Conservation (phyloP, 2,113 vertebrate species). For the Cyprinodon variegatus region DNA sequence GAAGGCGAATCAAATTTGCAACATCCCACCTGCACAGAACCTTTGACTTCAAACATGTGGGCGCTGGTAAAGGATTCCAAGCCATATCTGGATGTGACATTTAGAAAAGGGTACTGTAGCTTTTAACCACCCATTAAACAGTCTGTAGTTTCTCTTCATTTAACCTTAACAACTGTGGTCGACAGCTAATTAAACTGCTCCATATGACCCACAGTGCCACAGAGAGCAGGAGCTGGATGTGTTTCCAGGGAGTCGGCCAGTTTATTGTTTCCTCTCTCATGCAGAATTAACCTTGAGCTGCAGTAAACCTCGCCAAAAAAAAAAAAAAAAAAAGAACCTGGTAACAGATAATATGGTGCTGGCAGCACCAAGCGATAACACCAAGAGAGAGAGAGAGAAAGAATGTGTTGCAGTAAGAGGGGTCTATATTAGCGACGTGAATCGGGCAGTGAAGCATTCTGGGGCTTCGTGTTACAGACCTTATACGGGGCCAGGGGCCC, state of each 20-base stretch:
- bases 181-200: constrained; percentile 30
- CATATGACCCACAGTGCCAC: not conserved
- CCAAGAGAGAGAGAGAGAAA: constrained; percentile 47
- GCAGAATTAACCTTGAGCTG: constrained; percentile 7
- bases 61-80: constrained; percentile 2
- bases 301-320: constrained; percentile 24
- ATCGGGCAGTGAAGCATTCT: constrained; percentile 71
- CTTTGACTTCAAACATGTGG: not conserved
- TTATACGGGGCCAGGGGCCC: constrained; percentile 71
- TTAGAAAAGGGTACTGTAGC: not conserved
- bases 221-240: not conserved
- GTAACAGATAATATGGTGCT: constrained; percentile 47
- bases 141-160: not conserved
- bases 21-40: not conserved
- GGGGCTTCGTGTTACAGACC: constrained; percentile 76
- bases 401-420: constrained; percentile 78
- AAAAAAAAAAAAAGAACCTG: constrained; percentile 4
- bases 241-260: constrained; percentile 13
- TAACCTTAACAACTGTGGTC: constrained; percentile 3
- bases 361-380: constrained; percentile 33
- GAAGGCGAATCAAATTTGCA: not conserved
- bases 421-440: constrained; percentile 78
- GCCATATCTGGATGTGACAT: not conserved
- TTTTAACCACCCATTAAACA: constrained; percentile 1
- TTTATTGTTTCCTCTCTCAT: constrained; percentile 43